These are phyloP conservation scores for Columbina picui DNA, from an alignment of 2,113 vertebrate species.

Conservation along the genomic window DNA sequence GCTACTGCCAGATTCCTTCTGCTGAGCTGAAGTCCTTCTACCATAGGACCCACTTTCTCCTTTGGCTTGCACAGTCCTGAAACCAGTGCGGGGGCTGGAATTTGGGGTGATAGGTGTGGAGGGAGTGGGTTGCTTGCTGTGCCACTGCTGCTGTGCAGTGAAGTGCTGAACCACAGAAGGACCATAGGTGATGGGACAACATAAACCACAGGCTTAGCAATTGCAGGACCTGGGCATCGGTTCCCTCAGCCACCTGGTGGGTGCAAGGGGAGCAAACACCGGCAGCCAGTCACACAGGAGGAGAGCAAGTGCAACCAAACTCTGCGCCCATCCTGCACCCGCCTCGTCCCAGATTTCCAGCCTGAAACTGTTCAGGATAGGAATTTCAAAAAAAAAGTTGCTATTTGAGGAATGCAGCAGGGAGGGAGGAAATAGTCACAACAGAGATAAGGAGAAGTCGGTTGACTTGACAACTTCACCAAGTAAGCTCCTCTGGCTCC, in stretches of 20 bases:
- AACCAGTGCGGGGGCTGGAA: background rate
- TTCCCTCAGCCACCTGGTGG: rapidly evolving
- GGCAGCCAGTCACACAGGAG: background rate
- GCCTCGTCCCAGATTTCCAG: background rate
- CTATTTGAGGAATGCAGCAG: slow-evolving; percentile 37
- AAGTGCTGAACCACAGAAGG: background rate
- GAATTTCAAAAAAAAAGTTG: slow-evolving; percentile 35
- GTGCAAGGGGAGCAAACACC: rapidly evolving
- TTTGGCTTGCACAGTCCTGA: background rate
- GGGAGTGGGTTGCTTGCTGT: background rate
- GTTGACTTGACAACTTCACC: background rate
- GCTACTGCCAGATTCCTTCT: background rate
- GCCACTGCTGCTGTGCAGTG: background rate
- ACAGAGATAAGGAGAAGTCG: background rate
- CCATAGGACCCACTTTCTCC: background rate
- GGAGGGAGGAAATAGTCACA: background rate
- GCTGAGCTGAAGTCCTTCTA: background rate
- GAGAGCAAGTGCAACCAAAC: background rate
- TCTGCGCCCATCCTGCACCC: background rate
- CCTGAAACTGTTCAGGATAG: background rate
- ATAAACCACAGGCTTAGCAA: background rate
- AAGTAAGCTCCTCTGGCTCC: background rate
- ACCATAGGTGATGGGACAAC: background rate
- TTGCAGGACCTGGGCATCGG: background rate
- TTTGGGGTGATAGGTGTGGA: background rate